Conservation (phyloP, 2,797 vertebrate genomes). For the Sebastes miniatus region DNA sequence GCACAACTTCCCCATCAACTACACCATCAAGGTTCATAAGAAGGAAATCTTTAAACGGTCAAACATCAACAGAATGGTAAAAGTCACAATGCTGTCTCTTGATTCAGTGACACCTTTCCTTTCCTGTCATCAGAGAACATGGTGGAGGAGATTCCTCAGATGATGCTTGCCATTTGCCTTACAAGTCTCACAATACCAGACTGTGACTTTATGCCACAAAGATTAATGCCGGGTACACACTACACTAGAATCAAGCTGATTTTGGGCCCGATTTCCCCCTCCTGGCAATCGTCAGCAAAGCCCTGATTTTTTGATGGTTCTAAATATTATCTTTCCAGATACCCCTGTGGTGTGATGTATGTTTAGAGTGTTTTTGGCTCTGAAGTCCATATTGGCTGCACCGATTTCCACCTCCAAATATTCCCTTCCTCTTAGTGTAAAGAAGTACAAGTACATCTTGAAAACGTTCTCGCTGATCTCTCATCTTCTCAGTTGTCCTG, state of each 20-base stretch:
- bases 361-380: no score
- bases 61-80: conserved; percentile 82
- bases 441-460: no score
- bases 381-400: no score
- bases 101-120: not conserved
- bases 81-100: not conserved
- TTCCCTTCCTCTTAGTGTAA: no score
- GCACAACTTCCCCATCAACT: conserved; percentile 84
- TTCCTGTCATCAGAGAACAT: not conserved
- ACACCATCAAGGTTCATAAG: conserved; percentile 77
- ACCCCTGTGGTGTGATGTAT: no score
- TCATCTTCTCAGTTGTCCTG: no score
- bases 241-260: not conserved
- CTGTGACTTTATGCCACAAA: not conserved
- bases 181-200: not conserved
- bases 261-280: no score
- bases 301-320: no score
- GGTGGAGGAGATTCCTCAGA: not conserved
- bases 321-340: no score
- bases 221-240: not conserved
- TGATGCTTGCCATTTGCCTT: not conserved
- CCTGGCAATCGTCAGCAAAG: no score
- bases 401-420: no score
- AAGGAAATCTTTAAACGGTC: conserved; percentile 80
- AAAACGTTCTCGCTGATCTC: no score